Conservation (phyloP, 1,140 invertebrate genomes). For the Anthonomus grandis region DNA sequence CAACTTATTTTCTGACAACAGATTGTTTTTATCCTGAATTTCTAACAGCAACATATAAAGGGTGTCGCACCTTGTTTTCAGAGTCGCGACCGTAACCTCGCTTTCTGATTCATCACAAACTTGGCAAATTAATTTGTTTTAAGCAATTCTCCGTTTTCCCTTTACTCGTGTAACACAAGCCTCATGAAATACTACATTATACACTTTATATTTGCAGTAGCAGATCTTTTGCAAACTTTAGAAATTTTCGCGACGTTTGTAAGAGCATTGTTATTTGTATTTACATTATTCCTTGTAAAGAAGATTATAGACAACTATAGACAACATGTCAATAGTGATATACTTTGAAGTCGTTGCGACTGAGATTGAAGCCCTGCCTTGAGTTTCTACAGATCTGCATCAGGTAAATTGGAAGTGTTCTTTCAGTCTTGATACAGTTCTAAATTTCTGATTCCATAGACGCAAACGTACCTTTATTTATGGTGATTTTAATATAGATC, state of each 20-base stretch:
- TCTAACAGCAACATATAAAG: neutral
- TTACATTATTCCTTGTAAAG: no score
- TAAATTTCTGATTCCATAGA: no score
- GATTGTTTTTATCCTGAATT: neutral
- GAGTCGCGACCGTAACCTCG: neutral
- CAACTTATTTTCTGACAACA: neutral
- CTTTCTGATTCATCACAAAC: neutral
- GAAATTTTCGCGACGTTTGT: neutral
- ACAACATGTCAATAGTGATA: no score
- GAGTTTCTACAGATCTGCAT: no score
- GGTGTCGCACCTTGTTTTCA: neutral
- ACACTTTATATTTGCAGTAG: neutral
- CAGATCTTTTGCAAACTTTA: conserved; percentile 1
- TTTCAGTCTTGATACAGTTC: no score
- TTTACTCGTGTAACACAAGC: neutral
- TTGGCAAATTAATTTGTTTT: neutral
- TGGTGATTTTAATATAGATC: no score
- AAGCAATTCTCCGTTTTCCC: neutral
- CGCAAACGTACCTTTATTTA: no score
- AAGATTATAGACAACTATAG: no score
- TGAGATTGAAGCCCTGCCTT: no score
- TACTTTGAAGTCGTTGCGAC: no score
- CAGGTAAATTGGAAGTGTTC: no score
- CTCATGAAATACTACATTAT: neutral
- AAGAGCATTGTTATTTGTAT: neutral